These are phyloP conservation scores for Bufo bufo DNA, from an alignment of 2,113 vertebrate species.

Conservation along the genomic window DNA sequence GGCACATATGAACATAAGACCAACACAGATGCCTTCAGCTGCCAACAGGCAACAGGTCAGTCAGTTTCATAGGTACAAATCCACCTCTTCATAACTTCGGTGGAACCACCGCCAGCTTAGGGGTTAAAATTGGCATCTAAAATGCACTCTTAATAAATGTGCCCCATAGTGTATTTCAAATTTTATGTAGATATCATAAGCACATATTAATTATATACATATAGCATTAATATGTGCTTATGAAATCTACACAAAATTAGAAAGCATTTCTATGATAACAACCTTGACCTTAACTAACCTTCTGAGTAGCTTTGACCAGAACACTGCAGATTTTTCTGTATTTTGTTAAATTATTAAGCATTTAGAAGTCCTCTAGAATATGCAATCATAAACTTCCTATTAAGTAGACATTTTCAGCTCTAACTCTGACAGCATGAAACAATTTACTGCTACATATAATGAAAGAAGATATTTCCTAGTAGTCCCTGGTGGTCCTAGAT, in stretches of 20 bases:
- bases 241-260: not conserved
- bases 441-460: conserved; percentile 55
- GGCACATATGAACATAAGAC: too few species aligned
- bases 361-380: conserved; percentile 44
- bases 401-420: conserved; percentile 49
- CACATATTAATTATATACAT: not conserved
- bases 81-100: too few species aligned
- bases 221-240: not conserved
- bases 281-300: conserved; percentile 25
- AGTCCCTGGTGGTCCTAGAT: conserved; percentile 45
- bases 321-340: conserved; percentile 21
- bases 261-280: not conserved
- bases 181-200: too few species aligned
- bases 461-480: conserved; percentile 50
- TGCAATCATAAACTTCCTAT: conserved; percentile 56
- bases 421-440: conserved; percentile 56
- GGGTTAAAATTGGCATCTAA: too few species aligned
- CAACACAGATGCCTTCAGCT: too few species aligned
- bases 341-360: conserved; percentile 53
- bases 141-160: too few species aligned
- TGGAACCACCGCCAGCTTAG: too few species aligned
- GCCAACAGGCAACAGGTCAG: too few species aligned
- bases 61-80: too few species aligned
- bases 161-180: too few species aligned
- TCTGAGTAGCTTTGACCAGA: conserved; percentile 23